Evolutionary conservation across 2,888 invertebrate species (phyloP), one percentile per base, ranked within the genome.

Genomic region (Myathropa florea): DNA sequence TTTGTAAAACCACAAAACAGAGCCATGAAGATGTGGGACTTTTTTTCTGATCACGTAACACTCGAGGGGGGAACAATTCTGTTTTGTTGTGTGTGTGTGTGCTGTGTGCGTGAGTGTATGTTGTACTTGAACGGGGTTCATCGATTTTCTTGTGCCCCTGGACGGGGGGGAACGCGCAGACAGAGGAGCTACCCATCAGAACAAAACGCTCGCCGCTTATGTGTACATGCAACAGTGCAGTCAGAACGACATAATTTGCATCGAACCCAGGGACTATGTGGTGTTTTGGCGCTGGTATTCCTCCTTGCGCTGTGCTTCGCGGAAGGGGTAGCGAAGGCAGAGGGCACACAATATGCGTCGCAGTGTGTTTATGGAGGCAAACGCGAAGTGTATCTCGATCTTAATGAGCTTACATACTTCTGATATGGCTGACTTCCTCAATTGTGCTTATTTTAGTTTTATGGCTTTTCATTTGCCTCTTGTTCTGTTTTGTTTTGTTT

Each of bases 1-100:
- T 85, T 85, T 82, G 82, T 85, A 85, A 85, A 85, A 85, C 80
- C 26, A 61, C 28, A 67, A 67, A 73, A 63, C 28, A 26, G 55
- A 67, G 4, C 7, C 18, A 18, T 46, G 2, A 26, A 21, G 30
- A 55, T 24, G 33, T 23, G 18, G 60, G 26, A 59, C 72, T 85
- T 81, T 85, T 18, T 73, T 60, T 81, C 77, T 72, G 33, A 33
- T 60, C 84, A 72, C 77, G 76, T 68, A 80, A 80, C 55, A 57
- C 79, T 70, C 39, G 36, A n/a, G 28, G 24, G 21, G 23, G 28
- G 3, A 18, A 23, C 10, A 24, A 24, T 57, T 57, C 57, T 57
- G 23, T 55, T 72, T 61, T 61, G n/a, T 46, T 72, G 4, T 4
- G 12, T 75, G 28, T 6, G 10, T 46, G 3, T 65, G 12, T 3